phyloP scores from a whole-genome alignment of 37 sponge, comb jelly and placozoan species.

The Hexactinellida sp. region DNA sequence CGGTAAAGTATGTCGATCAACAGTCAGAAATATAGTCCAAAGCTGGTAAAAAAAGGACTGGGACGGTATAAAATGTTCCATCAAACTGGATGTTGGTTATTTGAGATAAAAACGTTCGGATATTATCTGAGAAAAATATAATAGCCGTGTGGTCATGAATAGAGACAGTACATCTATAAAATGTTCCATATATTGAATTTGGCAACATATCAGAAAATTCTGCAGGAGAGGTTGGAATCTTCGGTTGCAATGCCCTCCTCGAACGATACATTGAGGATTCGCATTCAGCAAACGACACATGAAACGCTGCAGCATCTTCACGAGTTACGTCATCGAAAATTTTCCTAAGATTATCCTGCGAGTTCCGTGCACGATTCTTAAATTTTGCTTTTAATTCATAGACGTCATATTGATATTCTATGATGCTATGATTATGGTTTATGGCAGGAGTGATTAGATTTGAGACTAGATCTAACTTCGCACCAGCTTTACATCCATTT shows the following conservation, averaged over 20 bases:
- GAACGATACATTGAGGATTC: constrained; percentile 12
- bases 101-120: neutral
- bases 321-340: neutral
- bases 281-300: neutral
- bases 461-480: neutral
- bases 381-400: constrained; percentile 12
- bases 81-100: constrained; percentile 1
- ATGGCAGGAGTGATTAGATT: neutral
- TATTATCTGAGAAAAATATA: neutral
- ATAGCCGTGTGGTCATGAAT: neutral
- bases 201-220: constrained; percentile 11
- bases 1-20: constrained; percentile 5
- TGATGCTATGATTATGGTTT: neutral
- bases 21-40: neutral
- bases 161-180: constrained; percentile 11
- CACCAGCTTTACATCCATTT: neutral
- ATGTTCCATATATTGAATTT: neutral
- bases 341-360: neutral
- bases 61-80: constrained; percentile 11
- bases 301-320: neutral
- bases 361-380: neutral
- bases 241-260: neutral
- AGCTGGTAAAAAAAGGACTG: constrained; percentile 6
- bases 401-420: neutral
- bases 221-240: neutral